These are phyloP conservation scores for Synergus itoensis DNA, from an alignment of 2,888 invertebrate genomes.

Conservation along the genomic window DNA sequence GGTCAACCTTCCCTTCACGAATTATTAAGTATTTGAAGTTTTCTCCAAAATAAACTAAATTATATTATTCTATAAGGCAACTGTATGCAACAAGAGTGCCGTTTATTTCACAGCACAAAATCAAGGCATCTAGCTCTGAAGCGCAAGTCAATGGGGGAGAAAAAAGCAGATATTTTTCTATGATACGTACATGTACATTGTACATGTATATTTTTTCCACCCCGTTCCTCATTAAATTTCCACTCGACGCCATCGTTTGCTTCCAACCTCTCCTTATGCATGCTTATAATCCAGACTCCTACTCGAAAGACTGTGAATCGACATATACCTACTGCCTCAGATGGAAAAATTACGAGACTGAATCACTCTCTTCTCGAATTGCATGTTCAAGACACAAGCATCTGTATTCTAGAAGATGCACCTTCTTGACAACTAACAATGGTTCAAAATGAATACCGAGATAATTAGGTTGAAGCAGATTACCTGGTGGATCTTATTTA, in stretches of 20 bases:
- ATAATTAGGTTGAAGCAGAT: not conserved
- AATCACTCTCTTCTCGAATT: slow-evolving; percentile 50
- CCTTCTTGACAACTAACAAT: not conserved
- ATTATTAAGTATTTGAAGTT: too few species aligned
- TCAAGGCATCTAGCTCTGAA: not conserved
- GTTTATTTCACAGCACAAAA: too few species aligned
- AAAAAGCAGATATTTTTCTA: slow-evolving; percentile 11
- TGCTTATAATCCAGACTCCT: slow-evolving; percentile 47
- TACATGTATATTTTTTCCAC: slow-evolving; percentile 43
- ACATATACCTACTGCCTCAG: slow-evolving; percentile 47
- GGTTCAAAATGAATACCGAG: not conserved
- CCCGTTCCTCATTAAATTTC: slow-evolving; percentile 54
- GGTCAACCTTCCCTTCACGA: not conserved
- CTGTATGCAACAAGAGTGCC: too few species aligned
- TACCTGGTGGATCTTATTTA: not conserved
- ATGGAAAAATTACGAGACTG: slow-evolving; percentile 42
- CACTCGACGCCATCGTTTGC: slow-evolving; percentile 51
- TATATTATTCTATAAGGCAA: too few species aligned
- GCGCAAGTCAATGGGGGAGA: slow-evolving; percentile 33
- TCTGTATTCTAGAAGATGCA: not conserved
- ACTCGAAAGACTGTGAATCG: slow-evolving; percentile 42
- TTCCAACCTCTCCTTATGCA: slow-evolving; percentile 55
- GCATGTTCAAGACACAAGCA: not conserved
- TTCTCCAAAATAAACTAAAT: too few species aligned
- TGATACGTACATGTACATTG: not conserved